Evolutionary conservation across 2,113 vertebrate species (phyloP).

Genomic region (Corvus cornix): DNA sequence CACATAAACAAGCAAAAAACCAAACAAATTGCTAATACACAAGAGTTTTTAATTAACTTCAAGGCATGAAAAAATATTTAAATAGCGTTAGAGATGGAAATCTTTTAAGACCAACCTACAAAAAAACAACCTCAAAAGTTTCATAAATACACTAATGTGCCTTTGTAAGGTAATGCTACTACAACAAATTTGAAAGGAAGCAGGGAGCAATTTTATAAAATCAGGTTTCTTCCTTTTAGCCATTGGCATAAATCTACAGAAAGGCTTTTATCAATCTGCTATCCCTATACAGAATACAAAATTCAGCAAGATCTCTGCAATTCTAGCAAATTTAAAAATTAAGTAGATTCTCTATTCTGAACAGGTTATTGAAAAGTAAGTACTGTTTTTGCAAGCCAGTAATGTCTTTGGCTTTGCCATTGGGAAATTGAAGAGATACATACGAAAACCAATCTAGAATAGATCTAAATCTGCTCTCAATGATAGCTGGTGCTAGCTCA

Average conservation of each 20-base stretch:
- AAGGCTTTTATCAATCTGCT: not conserved
- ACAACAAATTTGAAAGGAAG: not conserved
- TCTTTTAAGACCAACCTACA: not conserved
- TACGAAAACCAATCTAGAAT: not conserved
- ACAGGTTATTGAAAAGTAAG: not conserved
- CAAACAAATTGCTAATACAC: not conserved
- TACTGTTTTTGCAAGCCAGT: not conserved
- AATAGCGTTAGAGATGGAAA: not conserved
- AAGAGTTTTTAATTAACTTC: not conserved
- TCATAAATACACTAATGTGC: not conserved
- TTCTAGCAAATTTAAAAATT: not conserved
- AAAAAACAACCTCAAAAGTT: not conserved
- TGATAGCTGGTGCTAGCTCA: not conserved
- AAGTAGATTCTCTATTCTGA: not conserved
- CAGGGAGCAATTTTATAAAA: not conserved
- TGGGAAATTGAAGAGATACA: not conserved
- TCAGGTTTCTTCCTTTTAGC: not conserved
- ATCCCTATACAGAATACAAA: not conserved
- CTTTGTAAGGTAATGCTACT: not conserved
- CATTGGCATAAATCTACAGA: not conserved
- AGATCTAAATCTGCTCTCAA: not conserved
- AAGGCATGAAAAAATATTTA: not conserved
- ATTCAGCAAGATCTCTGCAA: not conserved
- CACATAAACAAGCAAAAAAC: not conserved
- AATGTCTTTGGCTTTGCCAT: not conserved